These are phyloP conservation scores for Myiotriccus ornatus DNA, from an alignment of 2,797 vertebrate genomes.

Conservation along the genomic window DNA sequence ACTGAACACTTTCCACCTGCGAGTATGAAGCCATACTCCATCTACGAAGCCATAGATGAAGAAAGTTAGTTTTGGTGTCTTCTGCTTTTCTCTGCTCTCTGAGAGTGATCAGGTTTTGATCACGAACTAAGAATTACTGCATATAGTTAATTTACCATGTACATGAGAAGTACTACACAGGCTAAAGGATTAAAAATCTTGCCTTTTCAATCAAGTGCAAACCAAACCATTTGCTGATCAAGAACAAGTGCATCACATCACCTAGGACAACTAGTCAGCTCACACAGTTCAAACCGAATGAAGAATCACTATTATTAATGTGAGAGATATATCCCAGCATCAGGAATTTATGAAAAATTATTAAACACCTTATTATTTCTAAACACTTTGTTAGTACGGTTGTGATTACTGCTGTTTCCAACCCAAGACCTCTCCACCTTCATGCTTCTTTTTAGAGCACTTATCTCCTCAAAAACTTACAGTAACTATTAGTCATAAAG, in stretches of 20 bases:
- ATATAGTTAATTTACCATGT: not conserved
- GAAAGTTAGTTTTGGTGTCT: not conserved
- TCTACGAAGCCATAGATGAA: not conserved
- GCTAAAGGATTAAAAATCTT: not conserved
- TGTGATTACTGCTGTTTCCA: not conserved
- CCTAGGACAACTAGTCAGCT: not conserved
- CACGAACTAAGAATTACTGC: not conserved
- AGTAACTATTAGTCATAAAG: not conserved
- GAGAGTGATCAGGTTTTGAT: not conserved
- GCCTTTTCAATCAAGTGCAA: not conserved
- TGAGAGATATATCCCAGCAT: not conserved
- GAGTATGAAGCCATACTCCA: not conserved
- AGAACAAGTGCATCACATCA: not conserved
- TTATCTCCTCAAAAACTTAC: not conserved
- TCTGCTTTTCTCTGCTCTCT: not conserved
- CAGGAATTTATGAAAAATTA: not conserved
- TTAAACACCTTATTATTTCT: not conserved
- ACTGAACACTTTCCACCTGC: not conserved
- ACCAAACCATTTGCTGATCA: not conserved
- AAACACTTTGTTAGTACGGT: not conserved
- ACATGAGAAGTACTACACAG: not conserved
- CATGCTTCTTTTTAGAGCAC: not conserved
- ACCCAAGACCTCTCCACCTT: not conserved
- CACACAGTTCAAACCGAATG: not conserved
- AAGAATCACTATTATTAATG: not conserved